A percentile compares a stretch with the other conserved stretches of the same genome.
These are phyloP conservation scores for Temnopleurus reevesii DNA, from an alignment of 53 echinoderm and acorn worm genomes.

Conservation along the genomic window DNA sequence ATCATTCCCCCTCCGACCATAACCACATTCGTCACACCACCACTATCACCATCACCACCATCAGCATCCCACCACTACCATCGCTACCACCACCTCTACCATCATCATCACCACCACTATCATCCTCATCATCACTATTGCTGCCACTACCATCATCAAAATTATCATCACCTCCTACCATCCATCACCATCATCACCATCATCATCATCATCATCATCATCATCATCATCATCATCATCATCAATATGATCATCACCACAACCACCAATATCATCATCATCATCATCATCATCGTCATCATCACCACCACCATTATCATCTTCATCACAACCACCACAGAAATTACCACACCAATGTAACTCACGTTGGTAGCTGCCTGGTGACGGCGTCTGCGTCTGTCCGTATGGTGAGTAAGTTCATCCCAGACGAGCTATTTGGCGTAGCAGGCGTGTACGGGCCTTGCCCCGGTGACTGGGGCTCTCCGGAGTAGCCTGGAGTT, in stretches of 20 bases:
- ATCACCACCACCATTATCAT: slow-evolving; percentile 10
- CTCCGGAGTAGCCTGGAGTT: slow-evolving; percentile 88
- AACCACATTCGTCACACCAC: not conserved
- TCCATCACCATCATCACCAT: not conserved
- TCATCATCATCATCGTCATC: slow-evolving; percentile 29
- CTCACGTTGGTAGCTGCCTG: slow-evolving; percentile 91
- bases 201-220: slow-evolving; percentile 30
- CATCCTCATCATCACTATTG: not conserved
- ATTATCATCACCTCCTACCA: not conserved
- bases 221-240: slow-evolving; percentile 2
- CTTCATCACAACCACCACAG: slow-evolving; percentile 74
- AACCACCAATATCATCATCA: not conserved
- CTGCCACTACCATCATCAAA: not conserved
- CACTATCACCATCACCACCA: not conserved
- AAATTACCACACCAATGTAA: not conserved
- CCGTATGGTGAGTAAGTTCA: slow-evolving; percentile 92
- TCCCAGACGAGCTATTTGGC: slow-evolving; percentile 84
- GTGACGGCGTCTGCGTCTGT: slow-evolving; percentile 75
- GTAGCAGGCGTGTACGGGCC: slow-evolving; percentile 91
- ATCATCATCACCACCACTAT: not conserved
- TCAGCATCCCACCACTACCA: not conserved
- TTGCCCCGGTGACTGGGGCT: slow-evolving; percentile 84
- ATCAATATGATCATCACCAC: slow-evolving; percentile 18
- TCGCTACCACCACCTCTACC: not conserved
- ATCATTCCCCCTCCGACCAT: not conserved